phyloP scores from a whole-genome alignment of 35 echinoderm and acorn worm species.

The Antedon bifida region DNA sequence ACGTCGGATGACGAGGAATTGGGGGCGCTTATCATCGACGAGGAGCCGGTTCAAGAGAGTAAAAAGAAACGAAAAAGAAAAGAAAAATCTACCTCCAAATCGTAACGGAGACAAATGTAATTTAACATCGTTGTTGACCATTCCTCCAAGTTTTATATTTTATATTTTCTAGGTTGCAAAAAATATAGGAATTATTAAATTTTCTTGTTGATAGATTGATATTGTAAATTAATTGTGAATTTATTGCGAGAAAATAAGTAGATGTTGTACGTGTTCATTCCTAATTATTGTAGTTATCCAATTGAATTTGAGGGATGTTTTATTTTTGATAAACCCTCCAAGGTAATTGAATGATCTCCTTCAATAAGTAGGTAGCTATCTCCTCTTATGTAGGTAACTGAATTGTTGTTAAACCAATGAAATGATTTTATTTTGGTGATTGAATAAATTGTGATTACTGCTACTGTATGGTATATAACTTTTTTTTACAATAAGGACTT shows the following conservation, averaged over 20 bases:
- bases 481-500: too few relatives aligned
- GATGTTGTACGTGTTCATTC: too few relatives aligned
- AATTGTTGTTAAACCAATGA: too few relatives aligned
- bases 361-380: too few relatives aligned
- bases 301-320: too few relatives aligned
- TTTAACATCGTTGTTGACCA: not conserved
- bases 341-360: too few relatives aligned
- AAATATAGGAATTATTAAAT: not conserved
- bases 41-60: not conserved
- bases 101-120: not conserved
- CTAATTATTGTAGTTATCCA: too few relatives aligned
- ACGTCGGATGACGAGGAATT: not conserved
- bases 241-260: not conserved
- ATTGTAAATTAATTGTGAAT: not conserved
- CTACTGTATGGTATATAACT: too few relatives aligned
- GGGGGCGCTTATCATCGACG: not conserved
- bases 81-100: not conserved
- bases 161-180: not conserved
- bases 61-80: not conserved
- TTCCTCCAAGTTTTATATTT: not conserved
- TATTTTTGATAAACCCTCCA: too few relatives aligned
- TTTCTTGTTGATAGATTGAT: not conserved
- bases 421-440: too few relatives aligned
- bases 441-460: too few relatives aligned
- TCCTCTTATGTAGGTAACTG: too few relatives aligned